These are phyloP conservation scores for Nothoprocta perdicaria DNA, from an alignment of 2,113 vertebrate species.

Conservation along the genomic window DNA sequence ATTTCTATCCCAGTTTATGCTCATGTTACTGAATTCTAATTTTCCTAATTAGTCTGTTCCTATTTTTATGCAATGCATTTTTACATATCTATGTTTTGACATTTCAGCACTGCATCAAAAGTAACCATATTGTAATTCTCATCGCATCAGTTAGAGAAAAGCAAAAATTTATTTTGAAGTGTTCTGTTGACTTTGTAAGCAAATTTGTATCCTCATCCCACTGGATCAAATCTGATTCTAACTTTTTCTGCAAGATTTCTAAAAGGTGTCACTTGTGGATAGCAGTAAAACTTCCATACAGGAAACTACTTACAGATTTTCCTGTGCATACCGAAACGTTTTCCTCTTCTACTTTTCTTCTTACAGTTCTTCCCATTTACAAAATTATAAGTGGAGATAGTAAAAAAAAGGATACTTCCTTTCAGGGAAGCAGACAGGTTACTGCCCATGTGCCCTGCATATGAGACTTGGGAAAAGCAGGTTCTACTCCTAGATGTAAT, in stretches of 20 bases:
- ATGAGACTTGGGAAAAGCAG: neutral
- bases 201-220: neutral
- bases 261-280: neutral
- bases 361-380: neutral
- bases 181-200: neutral
- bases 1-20: neutral
- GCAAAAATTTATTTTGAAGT: neutral
- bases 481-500: rapidly evolving
- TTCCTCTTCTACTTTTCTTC: neutral
- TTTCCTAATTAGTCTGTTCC: neutral
- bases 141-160: neutral
- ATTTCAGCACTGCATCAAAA: neutral
- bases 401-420: neutral
- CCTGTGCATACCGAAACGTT: neutral
- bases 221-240: neutral
- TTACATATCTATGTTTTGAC: neutral
- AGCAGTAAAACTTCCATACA: rapidly evolving
- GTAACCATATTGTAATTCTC: neutral
- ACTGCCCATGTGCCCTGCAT: rapidly evolving
- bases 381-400: neutral
- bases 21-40: neutral
- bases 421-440: neutral
- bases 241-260: neutral
- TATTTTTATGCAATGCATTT: neutral
- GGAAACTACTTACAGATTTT: neutral